Evolutionary conservation across 2,113 vertebrate species (phyloP).

Genomic region (Amphiprion ocellaris): DNA sequence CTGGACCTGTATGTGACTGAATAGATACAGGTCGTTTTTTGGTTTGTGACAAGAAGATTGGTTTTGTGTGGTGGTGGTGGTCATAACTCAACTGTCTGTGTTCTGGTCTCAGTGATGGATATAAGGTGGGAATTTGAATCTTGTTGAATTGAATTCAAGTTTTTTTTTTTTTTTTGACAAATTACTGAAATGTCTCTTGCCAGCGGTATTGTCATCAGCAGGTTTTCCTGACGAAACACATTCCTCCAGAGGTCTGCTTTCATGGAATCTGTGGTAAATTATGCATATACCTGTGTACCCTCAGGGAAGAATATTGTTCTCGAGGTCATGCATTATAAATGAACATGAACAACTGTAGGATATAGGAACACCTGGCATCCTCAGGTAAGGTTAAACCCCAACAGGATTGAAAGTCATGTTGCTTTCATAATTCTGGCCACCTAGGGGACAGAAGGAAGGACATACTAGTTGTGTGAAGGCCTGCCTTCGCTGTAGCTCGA

Average conservation of each 20-base stretch:
- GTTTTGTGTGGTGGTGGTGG: constrained; percentile 9
- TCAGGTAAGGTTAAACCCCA: constrained; percentile 65
- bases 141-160: constrained; percentile 17
- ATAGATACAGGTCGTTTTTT: constrained; percentile 16
- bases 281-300: constrained; percentile 66
- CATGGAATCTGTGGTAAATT: constrained; percentile 65
- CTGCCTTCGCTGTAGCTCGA: neutral
- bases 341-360: constrained; percentile 58
- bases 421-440: constrained; percentile 52
- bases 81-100: constrained; percentile 16
- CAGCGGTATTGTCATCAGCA: constrained; percentile 21
- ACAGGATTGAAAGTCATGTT: constrained; percentile 61
- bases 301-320: constrained; percentile 56
- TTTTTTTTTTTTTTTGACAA: constrained; percentile 1
- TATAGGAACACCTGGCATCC: constrained; percentile 52
- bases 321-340: constrained; percentile 73
- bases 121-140: constrained; percentile 23
- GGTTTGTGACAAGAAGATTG: constrained; percentile 24
- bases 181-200: constrained; percentile 22
- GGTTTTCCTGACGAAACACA: constrained; percentile 36
- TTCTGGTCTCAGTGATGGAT: constrained; percentile 24
- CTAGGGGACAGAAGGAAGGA: constrained; percentile 45
- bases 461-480: neutral
- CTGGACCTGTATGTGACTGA: neutral
- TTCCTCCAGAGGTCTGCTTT: constrained; percentile 33